Base-by-base conservation (phyloP, 2,797 vertebrate species). In the Myoxocephalus aenaeus region DNA sequence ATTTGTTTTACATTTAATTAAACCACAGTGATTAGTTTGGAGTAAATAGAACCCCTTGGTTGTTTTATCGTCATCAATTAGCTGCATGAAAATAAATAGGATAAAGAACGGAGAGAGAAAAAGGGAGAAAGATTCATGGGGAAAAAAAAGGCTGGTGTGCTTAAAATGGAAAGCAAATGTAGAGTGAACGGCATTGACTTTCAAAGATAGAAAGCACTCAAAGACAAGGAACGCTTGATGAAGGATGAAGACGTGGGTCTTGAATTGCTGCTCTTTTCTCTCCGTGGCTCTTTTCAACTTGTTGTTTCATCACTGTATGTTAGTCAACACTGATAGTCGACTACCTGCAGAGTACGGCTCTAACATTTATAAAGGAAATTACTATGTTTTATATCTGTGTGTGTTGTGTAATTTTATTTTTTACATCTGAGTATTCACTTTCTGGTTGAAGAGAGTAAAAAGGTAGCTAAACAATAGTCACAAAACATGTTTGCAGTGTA, bases 211-310 rank as follows among this genome's bases (percentile, higher is more conserved):
- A 82, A 84, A 58, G 44, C 25, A 50, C 54, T 78, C 42, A 64
- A 36, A 74, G 71, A 80, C 54, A 75, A 64, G 80, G 71, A 80
- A 85, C 64, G 65, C 81, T 76, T 22, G 71, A 71, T 67, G 65
- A 82, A 18, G 20, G 51, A 82, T 76, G 64, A 62, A 74, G 71
- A 85, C 79, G 38, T 57, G 56, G 25, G 61, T 70, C 73, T 65
- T 72, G 61, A 78, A 76, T 50, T 65, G 54, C 38, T 69, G 63
- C 44, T 79, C 48, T 79, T 69, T 80, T 75, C 57, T 75, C 46
- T 63, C 58, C 22, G 25, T 80, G 56, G 22, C 38, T 64, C 36
- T 65, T 38, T 61, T 50, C 63, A 51, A 27, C 57, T 65, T 38
- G 44, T 66, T 25, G 61, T 61, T 75, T 61, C 67, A 50, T 36